phyloP scores from a whole-genome alignment of 1,140 invertebrate genomes.

The Liolophura sinensis region DNA sequence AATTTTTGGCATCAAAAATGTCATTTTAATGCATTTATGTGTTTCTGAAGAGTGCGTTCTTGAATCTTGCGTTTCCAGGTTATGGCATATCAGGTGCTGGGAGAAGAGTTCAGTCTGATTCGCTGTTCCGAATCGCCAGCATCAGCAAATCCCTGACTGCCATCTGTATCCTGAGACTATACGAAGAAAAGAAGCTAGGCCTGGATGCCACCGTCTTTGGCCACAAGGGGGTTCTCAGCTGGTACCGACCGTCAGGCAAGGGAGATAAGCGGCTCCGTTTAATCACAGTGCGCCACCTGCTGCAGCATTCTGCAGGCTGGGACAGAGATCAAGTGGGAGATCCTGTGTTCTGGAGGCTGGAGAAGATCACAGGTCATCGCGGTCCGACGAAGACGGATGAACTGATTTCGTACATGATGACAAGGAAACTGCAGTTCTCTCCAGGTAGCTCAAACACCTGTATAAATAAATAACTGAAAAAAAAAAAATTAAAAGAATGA shows the following conservation, averaged over 20 bases:
- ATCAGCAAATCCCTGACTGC: constrained; percentile 51
- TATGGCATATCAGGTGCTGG: constrained; percentile 37
- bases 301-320: constrained; percentile 49
- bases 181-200: constrained; percentile 24
- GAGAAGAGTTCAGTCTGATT: constrained; percentile 25
- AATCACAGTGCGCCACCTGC: constrained; percentile 39
- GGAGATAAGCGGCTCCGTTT: constrained; percentile 32
- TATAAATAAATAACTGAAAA: too few relatives aligned
- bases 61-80: constrained; percentile 19
- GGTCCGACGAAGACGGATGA: constrained; percentile 17
- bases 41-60: too few relatives aligned
- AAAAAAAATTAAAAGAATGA: too few relatives aligned
- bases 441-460: too few relatives aligned
- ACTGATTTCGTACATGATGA: constrained; percentile 36
- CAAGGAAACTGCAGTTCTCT: constrained; percentile 38
- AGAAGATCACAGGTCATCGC: constrained; percentile 8
- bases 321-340: constrained; percentile 41
- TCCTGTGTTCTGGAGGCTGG: constrained; percentile 29
- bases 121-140: constrained; percentile 39
- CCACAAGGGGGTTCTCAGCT: constrained; percentile 18
- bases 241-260: constrained; percentile 12
- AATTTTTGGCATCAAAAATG: too few relatives aligned
- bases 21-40: too few relatives aligned
- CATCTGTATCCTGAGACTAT: constrained; percentile 28
- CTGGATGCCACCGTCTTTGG: constrained; percentile 38